Evolutionary conservation across 2,113 vertebrate species (phyloP).

Genomic region (Lagopus muta): DNA sequence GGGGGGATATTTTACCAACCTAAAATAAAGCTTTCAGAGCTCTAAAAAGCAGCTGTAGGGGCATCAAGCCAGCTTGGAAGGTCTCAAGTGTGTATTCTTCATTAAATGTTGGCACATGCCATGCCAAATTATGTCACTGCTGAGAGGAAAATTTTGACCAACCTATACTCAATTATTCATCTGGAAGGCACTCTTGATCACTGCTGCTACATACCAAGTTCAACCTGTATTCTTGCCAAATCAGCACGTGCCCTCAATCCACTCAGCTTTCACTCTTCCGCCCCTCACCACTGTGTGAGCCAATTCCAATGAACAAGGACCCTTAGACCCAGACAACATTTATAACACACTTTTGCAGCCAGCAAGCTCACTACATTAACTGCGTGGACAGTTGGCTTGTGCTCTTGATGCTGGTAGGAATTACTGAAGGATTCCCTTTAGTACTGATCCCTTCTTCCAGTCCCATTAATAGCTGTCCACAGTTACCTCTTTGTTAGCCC

Average conservation of each 20-base stretch:
- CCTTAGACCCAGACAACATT: background rate
- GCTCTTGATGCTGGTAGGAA: background rate
- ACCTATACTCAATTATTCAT: background rate
- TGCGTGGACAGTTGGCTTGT: background rate
- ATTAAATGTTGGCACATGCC: conserved; percentile 14
- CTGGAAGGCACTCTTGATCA: background rate
- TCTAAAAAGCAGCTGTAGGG: conserved; percentile 26
- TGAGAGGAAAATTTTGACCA: background rate
- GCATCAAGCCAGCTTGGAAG: conserved; percentile 45
- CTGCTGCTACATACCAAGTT: background rate
- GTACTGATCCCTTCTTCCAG: background rate
- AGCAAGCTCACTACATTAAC: background rate
- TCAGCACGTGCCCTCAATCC: background rate
- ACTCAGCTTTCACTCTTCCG: background rate
- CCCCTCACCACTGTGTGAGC: background rate
- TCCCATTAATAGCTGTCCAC: background rate
- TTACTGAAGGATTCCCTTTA: background rate
- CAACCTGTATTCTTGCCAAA: background rate
- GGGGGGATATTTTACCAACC: background rate
- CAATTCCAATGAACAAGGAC: background rate
- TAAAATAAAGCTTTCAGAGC: conserved; percentile 42
- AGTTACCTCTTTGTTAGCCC: background rate
- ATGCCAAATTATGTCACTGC: conserved; percentile 1
- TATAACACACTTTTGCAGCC: background rate
- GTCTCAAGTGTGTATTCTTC: conserved; percentile 51